phyloP scores from a whole-genome alignment of 2,797 vertebrate genomes.

The Danio kyathit region DNA sequence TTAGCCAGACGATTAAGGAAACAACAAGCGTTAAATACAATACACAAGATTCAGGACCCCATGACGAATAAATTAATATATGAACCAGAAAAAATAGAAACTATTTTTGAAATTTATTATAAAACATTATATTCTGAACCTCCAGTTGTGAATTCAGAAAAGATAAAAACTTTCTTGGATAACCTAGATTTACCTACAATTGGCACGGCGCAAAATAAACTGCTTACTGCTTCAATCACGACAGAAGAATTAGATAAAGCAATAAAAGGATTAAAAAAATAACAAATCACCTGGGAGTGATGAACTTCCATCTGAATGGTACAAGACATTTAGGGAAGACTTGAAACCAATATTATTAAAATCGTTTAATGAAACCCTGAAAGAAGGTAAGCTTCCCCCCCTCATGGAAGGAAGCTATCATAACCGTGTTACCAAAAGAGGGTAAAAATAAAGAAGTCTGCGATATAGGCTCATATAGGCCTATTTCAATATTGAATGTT shows the following conservation, averaged over 20 bases:
- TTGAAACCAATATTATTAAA: conserved; percentile 25
- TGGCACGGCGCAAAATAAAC: conserved; percentile 20
- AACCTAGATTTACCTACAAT: conserved; percentile 6
- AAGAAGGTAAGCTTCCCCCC: background rate
- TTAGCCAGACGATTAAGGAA: conserved; percentile 14
- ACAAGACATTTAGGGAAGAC: conserved; percentile 23
- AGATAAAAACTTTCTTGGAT: conserved; percentile 6
- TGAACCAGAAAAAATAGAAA: background rate
- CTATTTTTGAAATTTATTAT: conserved; percentile 8
- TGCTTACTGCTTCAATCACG: conserved; percentile 1
- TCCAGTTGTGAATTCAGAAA: conserved; percentile 11
- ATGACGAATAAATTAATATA: background rate
- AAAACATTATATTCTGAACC: background rate
- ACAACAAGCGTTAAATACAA: conserved; percentile 9
- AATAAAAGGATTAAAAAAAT: conserved; percentile 29
- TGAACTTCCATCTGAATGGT: conserved; percentile 25
- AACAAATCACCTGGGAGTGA: background rate
- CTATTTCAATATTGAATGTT: conserved; percentile 27
- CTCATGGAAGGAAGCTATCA: conserved; percentile 43
- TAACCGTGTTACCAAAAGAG: background rate
- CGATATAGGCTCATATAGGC: background rate
- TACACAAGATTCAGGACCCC: no score
- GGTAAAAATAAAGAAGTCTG: conserved; percentile 15
- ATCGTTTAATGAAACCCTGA: conserved; percentile 21
- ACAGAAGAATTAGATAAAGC: conserved; percentile 34